Base-by-base conservation (phyloP, 1,140 invertebrate species). In the Epicauta chinensis region DNA sequence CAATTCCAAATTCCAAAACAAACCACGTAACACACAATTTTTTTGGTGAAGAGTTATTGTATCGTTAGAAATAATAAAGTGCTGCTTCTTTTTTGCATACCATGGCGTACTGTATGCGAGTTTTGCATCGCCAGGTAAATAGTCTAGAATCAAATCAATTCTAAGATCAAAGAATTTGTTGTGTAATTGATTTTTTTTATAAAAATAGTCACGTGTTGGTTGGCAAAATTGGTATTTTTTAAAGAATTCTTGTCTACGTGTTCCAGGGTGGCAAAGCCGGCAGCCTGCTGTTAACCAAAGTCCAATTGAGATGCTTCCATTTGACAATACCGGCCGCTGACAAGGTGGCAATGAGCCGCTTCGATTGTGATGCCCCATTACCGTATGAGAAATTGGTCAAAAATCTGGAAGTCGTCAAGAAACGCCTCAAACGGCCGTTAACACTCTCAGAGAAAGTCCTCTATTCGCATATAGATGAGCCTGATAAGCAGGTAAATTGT, bases 401-500 rank as follows among this genome's bases (percentile, higher is more conserved):
- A 56, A 96, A 87, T 63, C 71, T 97, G 31, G 82, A 89, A 55
- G 72, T 93, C 49, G 87, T 98, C 1, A 91, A 87, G 63, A 88
- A 93, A 67, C 84, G 91, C 79, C 75, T 99, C 58, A 88, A 91
- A 67, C 81, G 95, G 43, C 94, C 96, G 2, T 72, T 99, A 64
- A 98, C 96, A 16, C 75, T 98, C 16, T 97, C 96, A 0, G 97
- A 99, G 70, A 99, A 99, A 73, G 86, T 99, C 57, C 73, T 99
- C 2, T 99, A 99, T 71, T 96, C 95, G 9, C 97, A 99, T 77
- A 73, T 99, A 57, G 95, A 99, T 83, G 85, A 98, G 64, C 93
- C 97, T 2, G 67, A 80, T 36, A 83, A 78, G 56, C 88, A 91
- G 76, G 75, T 77, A 66, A 72, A 71, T 45, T 9, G 13, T 15